A percentile compares a stretch with the other conserved stretches of the same genome.
Evolutionary conservation across 2,113 vertebrate genomes (phyloP).

Genomic region (Argyrosomus japonicus): DNA sequence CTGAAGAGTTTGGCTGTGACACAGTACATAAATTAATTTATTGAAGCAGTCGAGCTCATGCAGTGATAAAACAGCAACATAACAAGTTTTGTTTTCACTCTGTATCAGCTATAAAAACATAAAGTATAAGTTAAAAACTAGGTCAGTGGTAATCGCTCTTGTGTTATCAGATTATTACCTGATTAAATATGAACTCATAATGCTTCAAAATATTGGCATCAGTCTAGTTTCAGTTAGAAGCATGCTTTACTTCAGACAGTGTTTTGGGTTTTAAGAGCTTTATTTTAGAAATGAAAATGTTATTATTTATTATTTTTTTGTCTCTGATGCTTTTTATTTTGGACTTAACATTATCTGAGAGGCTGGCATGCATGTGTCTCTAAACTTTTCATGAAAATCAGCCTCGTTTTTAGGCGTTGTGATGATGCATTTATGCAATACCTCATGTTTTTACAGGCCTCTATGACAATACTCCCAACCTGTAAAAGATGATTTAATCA

Average conservation of each 20-base stretch:
- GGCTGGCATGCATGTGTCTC: neutral
- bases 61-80: neutral
- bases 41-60: neutral
- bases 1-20: neutral
- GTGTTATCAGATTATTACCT: neutral
- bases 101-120: slow-evolving; percentile 5
- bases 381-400: neutral
- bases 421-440: neutral
- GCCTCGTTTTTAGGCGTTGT: neutral
- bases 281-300: neutral
- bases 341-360: neutral
- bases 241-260: neutral
- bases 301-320: neutral
- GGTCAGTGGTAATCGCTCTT: neutral
- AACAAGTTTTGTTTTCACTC: neutral
- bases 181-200: slow-evolving; percentile 13
- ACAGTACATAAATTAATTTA: neutral
- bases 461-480: neutral
- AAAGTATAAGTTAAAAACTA: neutral
- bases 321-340: neutral
- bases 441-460: too few species aligned
- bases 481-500: neutral
- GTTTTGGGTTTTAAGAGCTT: neutral
- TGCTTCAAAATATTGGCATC: slow-evolving; percentile 2
- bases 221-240: neutral